Evolutionary conservation across 2,888 invertebrate genomes (phyloP), one percentile per base, ranked within the genome.

Genomic region (Adelognathus sp.): DNA sequence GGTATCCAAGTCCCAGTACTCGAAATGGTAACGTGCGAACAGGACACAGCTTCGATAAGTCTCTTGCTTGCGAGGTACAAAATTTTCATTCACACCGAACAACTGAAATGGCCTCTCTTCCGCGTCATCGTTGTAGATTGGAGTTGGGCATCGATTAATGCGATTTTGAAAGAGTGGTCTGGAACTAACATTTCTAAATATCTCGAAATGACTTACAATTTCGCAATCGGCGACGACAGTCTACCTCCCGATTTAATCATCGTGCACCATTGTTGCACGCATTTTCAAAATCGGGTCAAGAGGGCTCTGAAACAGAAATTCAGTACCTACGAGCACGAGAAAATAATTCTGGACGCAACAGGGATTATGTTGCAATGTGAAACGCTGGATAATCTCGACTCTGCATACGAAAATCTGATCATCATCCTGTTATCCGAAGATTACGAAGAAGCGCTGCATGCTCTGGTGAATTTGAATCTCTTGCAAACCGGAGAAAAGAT

Each of bases 121-220:
- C 31, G 31, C 3, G 31, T 31, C 3, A 31, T 31, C 6, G 29
- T 16, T 16, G 29, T 54, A 5, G 31, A 31, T 31, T 54, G 61
- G 16, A 60, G 70, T n/a, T 60, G 60, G 39, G 60, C 60, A n/a
- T 39, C 16, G 3, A 60, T 39, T 2, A 7, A 60, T 18, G 33
- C 60, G n/a, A 21, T 60, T 7, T 18, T 60, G 18, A 60, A 36
- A 39, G 24, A 60, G 36, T 60, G 60, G 39, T 39, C 36, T 24
- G n/a, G 4, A 14, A 21, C n/a, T 14, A 33, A 33, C 1, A 58
- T 31, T 11, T 11, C 3, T 18, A 1, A 11, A 16, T 58, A 58
- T 29, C 16, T 58, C 9, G 5, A 33, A 18, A 9, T 18, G 1
- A 36, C 58, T n/a, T 60, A 60, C 14, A 14, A 52, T 27, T 27